Evolutionary conservation across 2,797 vertebrate species (phyloP).

Genomic region (Cossypha niveicapilla): DNA sequence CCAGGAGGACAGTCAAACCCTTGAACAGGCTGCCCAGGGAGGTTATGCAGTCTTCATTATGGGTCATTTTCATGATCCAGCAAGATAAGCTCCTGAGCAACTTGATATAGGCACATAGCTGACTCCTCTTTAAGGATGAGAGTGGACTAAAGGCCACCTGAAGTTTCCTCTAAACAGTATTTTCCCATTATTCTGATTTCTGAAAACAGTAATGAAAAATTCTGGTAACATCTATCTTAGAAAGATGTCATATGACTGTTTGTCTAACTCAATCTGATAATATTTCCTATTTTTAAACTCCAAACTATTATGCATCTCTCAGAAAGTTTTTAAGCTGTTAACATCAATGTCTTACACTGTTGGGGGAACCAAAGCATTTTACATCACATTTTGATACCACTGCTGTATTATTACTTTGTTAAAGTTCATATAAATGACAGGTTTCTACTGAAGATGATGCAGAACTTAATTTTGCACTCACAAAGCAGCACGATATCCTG

Average conservation of each 20-base stretch:
- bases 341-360: background rate
- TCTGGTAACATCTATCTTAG: background rate
- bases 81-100: background rate
- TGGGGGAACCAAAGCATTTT: background rate
- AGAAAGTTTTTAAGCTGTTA: background rate
- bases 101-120: background rate
- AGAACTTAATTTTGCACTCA: background rate
- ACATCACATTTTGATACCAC: background rate
- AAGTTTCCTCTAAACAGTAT: background rate
- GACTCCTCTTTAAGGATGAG: background rate
- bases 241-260: background rate
- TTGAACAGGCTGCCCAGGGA: background rate
- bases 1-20: background rate
- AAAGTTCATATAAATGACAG: background rate
- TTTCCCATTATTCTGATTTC: background rate
- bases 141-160: background rate
- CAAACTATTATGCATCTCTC: background rate
- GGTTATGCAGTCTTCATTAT: background rate
- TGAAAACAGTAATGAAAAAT: background rate
- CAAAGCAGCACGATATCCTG: background rate
- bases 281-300: background rate
- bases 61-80: background rate
- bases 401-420: background rate
- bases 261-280: background rate
- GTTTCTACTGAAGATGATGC: background rate